These are phyloP conservation scores for Mormyrus iriodes DNA, from an alignment of 2,113 vertebrate species.

Conservation along the genomic window DNA sequence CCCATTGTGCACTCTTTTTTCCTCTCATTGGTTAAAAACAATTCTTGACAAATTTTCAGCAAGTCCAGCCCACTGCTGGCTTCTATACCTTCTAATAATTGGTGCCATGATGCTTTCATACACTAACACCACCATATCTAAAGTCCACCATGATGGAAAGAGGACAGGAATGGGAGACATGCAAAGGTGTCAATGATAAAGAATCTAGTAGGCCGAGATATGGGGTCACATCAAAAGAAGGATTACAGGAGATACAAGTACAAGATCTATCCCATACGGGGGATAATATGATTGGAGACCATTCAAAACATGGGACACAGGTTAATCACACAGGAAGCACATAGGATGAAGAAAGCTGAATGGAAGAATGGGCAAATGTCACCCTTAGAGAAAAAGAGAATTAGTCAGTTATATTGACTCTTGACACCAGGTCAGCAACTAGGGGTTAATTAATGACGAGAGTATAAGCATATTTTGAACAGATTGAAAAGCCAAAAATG, in stretches of 20 bases:
- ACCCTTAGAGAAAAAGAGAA: not conserved
- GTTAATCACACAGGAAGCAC: not conserved
- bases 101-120: not conserved
- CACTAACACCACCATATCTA: not conserved
- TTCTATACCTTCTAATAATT: not conserved
- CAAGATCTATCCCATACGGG: not conserved
- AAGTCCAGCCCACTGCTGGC: not conserved
- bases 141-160: not conserved
- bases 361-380: not conserved
- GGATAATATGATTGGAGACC: not conserved
- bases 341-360: not conserved
- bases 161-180: not conserved
- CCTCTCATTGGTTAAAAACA: not conserved
- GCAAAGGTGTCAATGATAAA: not conserved
- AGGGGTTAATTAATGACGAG: not conserved
- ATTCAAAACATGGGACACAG: not conserved
- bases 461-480: not conserved
- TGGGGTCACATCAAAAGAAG: not conserved
- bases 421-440: not conserved
- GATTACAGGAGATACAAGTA: not conserved
- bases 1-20: not conserved
- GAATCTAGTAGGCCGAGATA: not conserved
- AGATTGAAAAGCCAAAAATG: not conserved
- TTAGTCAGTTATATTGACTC: not conserved
- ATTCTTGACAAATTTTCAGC: not conserved